phyloP scores from a whole-genome alignment of 2,888 invertebrate species.

The Volucella zonaria region DNA sequence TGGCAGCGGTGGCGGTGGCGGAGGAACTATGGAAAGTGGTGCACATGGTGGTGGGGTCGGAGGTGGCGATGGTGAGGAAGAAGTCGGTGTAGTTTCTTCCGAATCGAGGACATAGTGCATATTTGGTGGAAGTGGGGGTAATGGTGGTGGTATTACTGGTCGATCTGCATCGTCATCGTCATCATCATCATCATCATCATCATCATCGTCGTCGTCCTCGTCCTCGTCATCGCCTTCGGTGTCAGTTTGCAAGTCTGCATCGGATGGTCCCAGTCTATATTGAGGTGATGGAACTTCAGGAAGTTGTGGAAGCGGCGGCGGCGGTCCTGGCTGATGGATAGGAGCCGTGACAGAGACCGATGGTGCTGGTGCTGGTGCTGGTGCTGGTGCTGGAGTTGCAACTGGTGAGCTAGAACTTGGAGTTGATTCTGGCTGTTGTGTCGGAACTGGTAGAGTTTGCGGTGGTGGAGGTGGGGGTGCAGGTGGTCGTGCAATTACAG shows the following conservation, averaged over 20 bases:
- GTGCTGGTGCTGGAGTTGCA: conserved; percentile 54
- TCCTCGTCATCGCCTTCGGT: conserved; percentile 71
- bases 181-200: conserved; percentile 75
- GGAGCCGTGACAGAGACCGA: conserved; percentile 58
- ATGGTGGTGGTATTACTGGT: conserved; percentile 78
- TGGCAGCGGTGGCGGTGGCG: conserved; percentile 78
- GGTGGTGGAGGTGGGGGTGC: conserved; percentile 74
- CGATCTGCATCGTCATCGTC: conserved; percentile 76
- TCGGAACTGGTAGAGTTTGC: conserved; percentile 75
- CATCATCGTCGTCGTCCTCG: conserved; percentile 66
- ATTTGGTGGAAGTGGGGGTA: conserved; percentile 80
- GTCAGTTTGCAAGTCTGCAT: conserved; percentile 75
- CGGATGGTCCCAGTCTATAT: conserved; percentile 65
- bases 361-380: no score
- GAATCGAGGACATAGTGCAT: conserved; percentile 79
- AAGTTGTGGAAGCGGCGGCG: conserved; percentile 61
- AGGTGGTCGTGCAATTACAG: conserved; percentile 84
- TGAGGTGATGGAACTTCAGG: conserved; percentile 64
- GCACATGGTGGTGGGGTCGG: conserved; percentile 80
- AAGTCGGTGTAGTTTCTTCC: conserved; percentile 75
- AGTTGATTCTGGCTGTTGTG: conserved; percentile 76
- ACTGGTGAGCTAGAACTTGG: conserved; percentile 73
- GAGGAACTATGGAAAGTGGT: conserved; percentile 75
- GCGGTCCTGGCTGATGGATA: conserved; percentile 58
- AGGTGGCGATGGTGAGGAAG: conserved; percentile 81